A percentile compares a stretch with the other conserved stretches of the same genome.
These are phyloP conservation scores for Parnassius mnemosyne DNA, from an alignment of 2,888 invertebrate genomes.

Conservation along the genomic window DNA sequence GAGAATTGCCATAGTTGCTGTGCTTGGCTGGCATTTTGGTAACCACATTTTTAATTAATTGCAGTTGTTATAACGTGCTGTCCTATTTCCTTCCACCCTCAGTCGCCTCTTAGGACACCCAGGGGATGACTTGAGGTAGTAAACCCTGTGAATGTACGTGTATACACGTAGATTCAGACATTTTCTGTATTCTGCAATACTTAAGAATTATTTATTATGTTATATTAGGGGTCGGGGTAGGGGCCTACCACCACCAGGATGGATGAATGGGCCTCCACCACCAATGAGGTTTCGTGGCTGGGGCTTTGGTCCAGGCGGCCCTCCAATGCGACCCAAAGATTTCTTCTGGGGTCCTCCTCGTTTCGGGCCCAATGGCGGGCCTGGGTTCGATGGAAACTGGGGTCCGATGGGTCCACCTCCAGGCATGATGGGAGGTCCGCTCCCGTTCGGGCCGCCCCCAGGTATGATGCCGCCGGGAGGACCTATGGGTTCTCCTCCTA, in stretches of 20 bases:
- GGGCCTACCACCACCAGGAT: constrained; percentile 62
- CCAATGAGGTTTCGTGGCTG: constrained; percentile 85
- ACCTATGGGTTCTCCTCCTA: constrained; percentile 79
- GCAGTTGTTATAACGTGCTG: too few relatives aligned
- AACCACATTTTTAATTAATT: too few relatives aligned
- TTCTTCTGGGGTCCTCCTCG: constrained; percentile 72
- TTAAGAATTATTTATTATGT: too few relatives aligned
- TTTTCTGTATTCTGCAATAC: too few relatives aligned
- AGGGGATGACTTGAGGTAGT: too few relatives aligned
- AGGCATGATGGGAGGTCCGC: constrained; percentile 73
- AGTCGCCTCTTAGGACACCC: too few relatives aligned
- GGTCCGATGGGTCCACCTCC: constrained; percentile 83
- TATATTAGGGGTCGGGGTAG: constrained; percentile 51
- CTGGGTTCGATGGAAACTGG: constrained; percentile 83
- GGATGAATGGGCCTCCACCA: constrained; percentile 78
- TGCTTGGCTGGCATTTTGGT: too few relatives aligned
- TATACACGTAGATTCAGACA: too few relatives aligned
- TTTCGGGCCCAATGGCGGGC: constrained; percentile 75
- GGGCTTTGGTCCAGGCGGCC: constrained; percentile 83
- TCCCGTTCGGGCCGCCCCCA: constrained; percentile 73
- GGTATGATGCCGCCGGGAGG: constrained; percentile 81
- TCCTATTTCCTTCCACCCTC: too few relatives aligned
- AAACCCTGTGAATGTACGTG: too few relatives aligned
- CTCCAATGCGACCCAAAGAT: constrained; percentile 77
- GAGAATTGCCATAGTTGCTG: too few relatives aligned